Evolutionary conservation across 2,113 vertebrate species (phyloP), one percentile per base, ranked within the genome.

Genomic region (Sinocyclocheilus rhinocerous): DNA sequence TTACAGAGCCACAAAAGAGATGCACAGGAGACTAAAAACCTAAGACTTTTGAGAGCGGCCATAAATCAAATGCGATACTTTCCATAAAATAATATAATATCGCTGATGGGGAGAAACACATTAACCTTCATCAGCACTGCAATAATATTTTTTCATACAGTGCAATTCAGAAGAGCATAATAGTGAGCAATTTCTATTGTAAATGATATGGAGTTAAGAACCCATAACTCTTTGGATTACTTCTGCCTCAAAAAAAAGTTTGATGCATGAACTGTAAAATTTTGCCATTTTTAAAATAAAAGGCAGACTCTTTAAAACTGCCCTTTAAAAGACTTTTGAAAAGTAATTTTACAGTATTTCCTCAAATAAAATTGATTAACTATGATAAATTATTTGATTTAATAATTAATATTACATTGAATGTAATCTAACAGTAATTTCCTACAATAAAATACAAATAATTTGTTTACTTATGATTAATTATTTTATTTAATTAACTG

Each of bases 61-160:
- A 83, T 63, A 52, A 85, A 87, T 73, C 84, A 57, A 10, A 73
- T 55, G 16, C 7, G 7, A 26, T 80, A 16, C 9, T 83, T 67
- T 83, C 65, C 39, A 79, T 86, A 59, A 50, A 75, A 73, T 73
- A 36, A 85, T 81, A 70, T 48, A 11, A 15, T 77, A n/a, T 42
- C 26, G 81, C 81, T 55, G 48, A 84, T 87, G 16, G 72, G 18
- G 2, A 83, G 61, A 82, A 87, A 69, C 59, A 63, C 72, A 81
- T 50, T 78, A 76, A 67, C 24, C 42, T 79, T 81, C 76, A 81
- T 78, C 73, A 80, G 52, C 70, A 63, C 22, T 13, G 72, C 63
- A 70, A 42, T 87, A 65, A 81, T 18, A 78, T 80, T 84, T 88
- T 29, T 48, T 81, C 20, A 55, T 70, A 13, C 65, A 70, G 36